Evolutionary conservation across 1,140 invertebrate species (phyloP).

Genomic region (Orchesella cincta): DNA sequence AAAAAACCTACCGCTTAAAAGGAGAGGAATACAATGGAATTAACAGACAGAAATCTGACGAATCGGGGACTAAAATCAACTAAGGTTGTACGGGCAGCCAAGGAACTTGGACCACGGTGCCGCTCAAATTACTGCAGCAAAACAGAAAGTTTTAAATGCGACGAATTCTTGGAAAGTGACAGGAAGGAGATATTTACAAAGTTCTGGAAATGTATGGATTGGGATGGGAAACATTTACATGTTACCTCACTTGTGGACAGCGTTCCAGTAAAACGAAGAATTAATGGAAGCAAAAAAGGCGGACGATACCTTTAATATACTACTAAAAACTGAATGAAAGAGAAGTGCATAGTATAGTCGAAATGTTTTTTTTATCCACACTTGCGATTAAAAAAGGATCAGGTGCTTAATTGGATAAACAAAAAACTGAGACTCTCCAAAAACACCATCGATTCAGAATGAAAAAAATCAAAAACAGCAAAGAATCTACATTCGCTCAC

Average conservation of each 20-base stretch:
- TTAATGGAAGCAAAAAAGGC: not conserved
- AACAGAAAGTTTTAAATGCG: not conserved
- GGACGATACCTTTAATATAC: not conserved
- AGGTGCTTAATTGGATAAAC: not conserved
- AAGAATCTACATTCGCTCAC: too few relatives aligned
- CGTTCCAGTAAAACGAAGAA: not conserved
- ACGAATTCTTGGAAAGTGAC: not conserved
- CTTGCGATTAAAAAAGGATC: not conserved
- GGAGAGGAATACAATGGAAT: not conserved
- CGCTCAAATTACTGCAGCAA: not conserved
- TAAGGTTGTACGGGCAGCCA: too few relatives aligned
- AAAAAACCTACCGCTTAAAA: not conserved
- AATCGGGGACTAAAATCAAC: not conserved
- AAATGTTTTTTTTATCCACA: constrained; percentile 12
- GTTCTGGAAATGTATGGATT: not conserved
- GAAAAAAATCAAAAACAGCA: constrained; percentile 29
- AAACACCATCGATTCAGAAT: too few relatives aligned
- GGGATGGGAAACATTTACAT: not conserved
- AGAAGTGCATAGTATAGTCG: not conserved
- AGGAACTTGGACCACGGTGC: not conserved
- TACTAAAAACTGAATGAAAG: not conserved
- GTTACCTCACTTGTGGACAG: not conserved
- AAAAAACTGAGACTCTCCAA: not conserved
- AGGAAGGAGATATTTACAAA: not conserved
- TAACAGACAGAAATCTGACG: not conserved